Base-by-base conservation (phyloP, 2,113 vertebrate species). In the Pomatorhinus ruficollis region DNA sequence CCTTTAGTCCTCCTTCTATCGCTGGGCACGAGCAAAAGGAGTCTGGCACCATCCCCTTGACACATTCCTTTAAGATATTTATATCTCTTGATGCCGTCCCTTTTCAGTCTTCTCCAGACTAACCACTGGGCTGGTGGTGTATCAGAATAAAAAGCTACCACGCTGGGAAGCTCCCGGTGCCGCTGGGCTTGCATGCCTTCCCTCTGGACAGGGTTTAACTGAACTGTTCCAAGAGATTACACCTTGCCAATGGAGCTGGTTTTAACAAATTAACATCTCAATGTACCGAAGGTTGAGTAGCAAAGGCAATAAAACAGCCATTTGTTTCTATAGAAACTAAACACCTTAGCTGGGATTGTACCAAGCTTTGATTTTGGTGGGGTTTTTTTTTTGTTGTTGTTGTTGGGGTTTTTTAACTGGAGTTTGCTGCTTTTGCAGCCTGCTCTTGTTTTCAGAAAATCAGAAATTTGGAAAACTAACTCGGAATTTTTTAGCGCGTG, bases 311-410 rank as follows among this genome's bases (percentile, higher is more conserved):
- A n/a, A 56, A 88, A 22, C 40, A 54, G 10, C 20, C 9, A 25
- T 93, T 89, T 89, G 64, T 92, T 81, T 75, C 79, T 70, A 63
- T 44, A 70, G 93, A 87, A 94, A 87, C 83, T 39, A 49, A 56
- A 35, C 28, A 75, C n/a, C 15, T 63, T 59, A 25, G 35, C 40
- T 56, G 65, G 9, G 24, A 4, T 42, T 47, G 33, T 37, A 59
- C 45, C 15, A 50, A 37, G 24, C 56, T 68, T 82, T 71, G 57
- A 10, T 60, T 82, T 40, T 30, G 30, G 35, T n/a, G 39, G 1
- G 45, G 1, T 10, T 23, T 33, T 42, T 49, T n/a, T 39, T n/a
- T 15, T 5, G n/a, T n/a, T n/a, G 44, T 10, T 47, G 11, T 47
- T 47, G 12, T 23, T n/a, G 42, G 42, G 42, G 42, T 37, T 50